Evolutionary conservation across 2,888 invertebrate genomes (phyloP), one percentile per base, ranked within the genome.

Genomic region (Eurytoma adleriae): DNA sequence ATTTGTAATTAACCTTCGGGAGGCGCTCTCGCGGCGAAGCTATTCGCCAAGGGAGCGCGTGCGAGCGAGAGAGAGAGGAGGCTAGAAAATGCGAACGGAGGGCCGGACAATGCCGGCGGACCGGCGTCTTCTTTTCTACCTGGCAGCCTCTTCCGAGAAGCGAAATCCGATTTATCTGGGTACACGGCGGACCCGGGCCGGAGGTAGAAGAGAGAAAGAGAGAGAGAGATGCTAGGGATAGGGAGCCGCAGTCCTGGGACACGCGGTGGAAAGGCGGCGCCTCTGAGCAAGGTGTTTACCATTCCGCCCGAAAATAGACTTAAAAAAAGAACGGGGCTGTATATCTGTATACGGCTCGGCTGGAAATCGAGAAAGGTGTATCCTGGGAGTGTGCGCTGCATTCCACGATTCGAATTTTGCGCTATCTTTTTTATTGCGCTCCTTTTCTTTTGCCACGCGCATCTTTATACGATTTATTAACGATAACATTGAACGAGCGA

Each of bases 201-300:
- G 62, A 57, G 5, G 20, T 48, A 16, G 52, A 56, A 13, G 48
- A 10, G 50, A 48, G 62, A 30, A 16, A 16, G 18, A 27, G 27
- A 75, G 68, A 50, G 54, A 78, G 82, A 79, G 48, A 40, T 52
- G 64, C 57, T 52, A 27, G 62, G 59, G 20, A 18, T 62, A 56
- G 52, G 66, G 71, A 75, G 81, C 52, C 68, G 80, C 57, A 75
- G 57, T 71, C 67, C 54, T 83, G 80, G 82, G 79, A 81, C 67
- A 75, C 80, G 66, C 70, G 62, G 50, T 59, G 78, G 80, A 83
- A 82, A 78, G 81, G 82, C 89, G 88, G 88, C 88, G 89, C 89
- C 89, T 89, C 84, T 89, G 80, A 87, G 88, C 88, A 89, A 89
- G 89, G 90, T 90, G 89, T 90, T 89, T 89, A 89, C 89, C 89